phyloP scores from a whole-genome alignment of 2,113 vertebrate species.

The Brevimyrus niger region DNA sequence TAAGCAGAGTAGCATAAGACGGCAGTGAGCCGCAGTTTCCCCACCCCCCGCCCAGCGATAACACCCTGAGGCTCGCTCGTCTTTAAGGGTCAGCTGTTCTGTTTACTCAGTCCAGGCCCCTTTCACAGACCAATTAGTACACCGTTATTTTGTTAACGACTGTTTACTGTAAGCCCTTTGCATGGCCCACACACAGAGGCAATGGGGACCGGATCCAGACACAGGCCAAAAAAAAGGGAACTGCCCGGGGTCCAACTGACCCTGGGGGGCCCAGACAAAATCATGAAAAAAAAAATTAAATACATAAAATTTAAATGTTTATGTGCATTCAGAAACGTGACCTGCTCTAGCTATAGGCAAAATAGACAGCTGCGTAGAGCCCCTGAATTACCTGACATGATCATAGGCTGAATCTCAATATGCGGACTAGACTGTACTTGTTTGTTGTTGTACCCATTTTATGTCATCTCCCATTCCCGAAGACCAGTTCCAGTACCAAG shows the following conservation, averaged over 20 bases:
- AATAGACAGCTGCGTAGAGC: not conserved
- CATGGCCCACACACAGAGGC: not conserved
- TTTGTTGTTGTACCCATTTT: not conserved
- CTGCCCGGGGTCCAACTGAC: not conserved
- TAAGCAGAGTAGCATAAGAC: not conserved
- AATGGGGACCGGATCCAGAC: not conserved
- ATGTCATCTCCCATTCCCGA: not conserved
- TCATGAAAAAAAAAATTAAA: not conserved
- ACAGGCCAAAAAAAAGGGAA: not conserved
- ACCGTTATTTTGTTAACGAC: constrained; percentile 49
- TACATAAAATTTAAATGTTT: not conserved
- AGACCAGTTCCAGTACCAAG: not conserved
- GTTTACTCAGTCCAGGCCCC: constrained; percentile 26
- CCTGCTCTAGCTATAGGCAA: not conserved
- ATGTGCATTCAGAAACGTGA: not conserved
- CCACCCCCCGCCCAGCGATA: too few relatives aligned
- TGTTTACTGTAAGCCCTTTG: constrained; percentile 45
- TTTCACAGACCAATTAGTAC: constrained; percentile 47
- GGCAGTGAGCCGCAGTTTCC: not conserved
- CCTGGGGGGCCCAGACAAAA: not conserved
- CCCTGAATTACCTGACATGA: not conserved
- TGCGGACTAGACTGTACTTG: not conserved
- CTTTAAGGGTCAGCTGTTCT: constrained; percentile 37
- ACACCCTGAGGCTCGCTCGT: not conserved
- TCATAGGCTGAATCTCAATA: not conserved